Percentiles rank a stretch among this genome's conserved stretches.
These are phyloP conservation scores for Argya squamiceps DNA, from an alignment of 2,797 vertebrate species.

Conservation along the genomic window DNA sequence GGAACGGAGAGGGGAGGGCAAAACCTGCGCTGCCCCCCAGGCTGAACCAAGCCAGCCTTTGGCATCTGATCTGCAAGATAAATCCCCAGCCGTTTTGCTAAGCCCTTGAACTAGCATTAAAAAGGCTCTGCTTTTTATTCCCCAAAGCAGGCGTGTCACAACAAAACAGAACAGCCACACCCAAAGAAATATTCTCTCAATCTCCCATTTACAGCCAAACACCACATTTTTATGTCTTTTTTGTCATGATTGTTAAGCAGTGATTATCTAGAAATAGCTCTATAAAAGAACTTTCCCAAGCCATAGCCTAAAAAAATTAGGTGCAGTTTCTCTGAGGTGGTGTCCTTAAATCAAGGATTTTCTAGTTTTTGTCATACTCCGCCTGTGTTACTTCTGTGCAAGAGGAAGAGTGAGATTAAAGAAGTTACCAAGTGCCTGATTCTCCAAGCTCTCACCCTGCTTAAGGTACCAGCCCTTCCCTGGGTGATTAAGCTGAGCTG, in stretches of 20 bases:
- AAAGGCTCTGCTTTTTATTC: background rate
- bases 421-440: background rate
- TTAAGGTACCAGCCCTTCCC: background rate
- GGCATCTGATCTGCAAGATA: background rate
- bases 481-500: rapidly evolving
- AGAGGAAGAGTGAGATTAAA: background rate
- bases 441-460: background rate
- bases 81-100: background rate
- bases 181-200: background rate
- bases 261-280: background rate
- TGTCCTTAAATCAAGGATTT: background rate
- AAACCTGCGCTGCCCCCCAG: background rate
- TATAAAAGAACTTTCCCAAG: background rate
- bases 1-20: background rate
- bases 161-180: background rate
- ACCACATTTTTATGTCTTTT: background rate
- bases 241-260: background rate
- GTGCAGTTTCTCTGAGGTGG: rapidly evolving
- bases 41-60: background rate
- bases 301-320: background rate
- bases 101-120: background rate
- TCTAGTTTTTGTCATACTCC: background rate
- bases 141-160: background rate
- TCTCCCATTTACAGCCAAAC: background rate
- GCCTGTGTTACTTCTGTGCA: background rate